Evolutionary conservation across 2,797 vertebrate genomes (phyloP), one percentile per base, ranked within the genome.

Genomic region (Pelobates cultripes): DNA sequence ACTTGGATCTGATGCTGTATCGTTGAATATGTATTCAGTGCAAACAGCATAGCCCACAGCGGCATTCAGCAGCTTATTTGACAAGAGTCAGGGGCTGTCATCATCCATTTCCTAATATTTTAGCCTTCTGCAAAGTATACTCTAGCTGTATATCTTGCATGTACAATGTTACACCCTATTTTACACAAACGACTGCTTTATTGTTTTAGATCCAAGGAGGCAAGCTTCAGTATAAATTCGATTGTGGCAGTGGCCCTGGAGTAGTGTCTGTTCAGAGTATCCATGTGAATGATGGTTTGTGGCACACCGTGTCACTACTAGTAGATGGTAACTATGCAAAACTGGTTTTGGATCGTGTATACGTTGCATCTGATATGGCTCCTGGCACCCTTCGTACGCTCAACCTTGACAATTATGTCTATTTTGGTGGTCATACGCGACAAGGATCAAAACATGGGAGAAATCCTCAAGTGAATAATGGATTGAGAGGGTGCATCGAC

Each of bases 201-300:
- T 86, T 83, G 55, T 78, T 60, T 15, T 68, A 99, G 98, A 97
- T 99, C 12, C 94, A 98, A 73, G 96, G 97, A 1, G 97, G 98
- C 12, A 96, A 95, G 6, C 92, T 99, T 44, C 98, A 99, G 67
- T 99, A 98, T 89, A 97, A 96, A 86, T 99, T 99, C 51, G 98
- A 99, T 91, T 99, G 98, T 72, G 98, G 98, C 85, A 99, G 98
- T 0, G 98, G 97, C 2, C 96, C 97, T 0, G 97, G 98, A 17
- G 94, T 98, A 2, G 98, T 99, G 72, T 98, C 97, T 0, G 96
- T 99, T 78, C 97, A 98, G 87, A 99, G 97, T 86, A 96, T 95
- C 71, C 96, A 97, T 86, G 94, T 99, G 44, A 99, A 95, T 0
- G 98, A 99, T 3, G 98, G 98, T n/a, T 95, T 96, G 85, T 99